A percentile compares a stretch with the other conserved stretches of the same genome.
phyloP scores from a whole-genome alignment of 1,140 invertebrate genomes.

The Drosophila pachea region DNA sequence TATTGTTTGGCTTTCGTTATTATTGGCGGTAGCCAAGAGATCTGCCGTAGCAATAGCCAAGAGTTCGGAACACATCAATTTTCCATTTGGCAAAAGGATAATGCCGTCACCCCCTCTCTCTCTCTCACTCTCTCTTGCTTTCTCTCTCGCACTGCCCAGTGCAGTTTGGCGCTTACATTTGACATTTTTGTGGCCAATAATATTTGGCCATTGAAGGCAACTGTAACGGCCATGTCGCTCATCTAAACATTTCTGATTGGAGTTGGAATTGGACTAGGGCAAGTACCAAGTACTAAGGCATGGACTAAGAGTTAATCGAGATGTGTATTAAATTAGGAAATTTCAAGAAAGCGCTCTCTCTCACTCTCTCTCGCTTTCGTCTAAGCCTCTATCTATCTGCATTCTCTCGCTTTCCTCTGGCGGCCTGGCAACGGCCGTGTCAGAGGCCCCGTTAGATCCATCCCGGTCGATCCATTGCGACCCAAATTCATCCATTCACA shows the following conservation, averaged over 20 bases:
- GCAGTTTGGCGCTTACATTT: background rate
- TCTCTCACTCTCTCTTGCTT: background rate
- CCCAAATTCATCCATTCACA: constrained; percentile 68
- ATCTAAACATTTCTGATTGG: too few relatives aligned
- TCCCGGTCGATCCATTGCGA: background rate
- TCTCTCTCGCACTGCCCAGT: background rate
- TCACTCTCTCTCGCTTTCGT: too few relatives aligned
- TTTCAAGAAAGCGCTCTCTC: too few relatives aligned
- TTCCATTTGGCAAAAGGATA: constrained; percentile 43
- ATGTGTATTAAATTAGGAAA: too few relatives aligned
- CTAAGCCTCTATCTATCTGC: too few relatives aligned
- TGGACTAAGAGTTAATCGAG: too few relatives aligned
- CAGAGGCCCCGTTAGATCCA: too few relatives aligned
- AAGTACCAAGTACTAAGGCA: too few relatives aligned
- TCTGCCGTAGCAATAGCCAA: constrained; percentile 51
- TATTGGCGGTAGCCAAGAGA: constrained; percentile 1
- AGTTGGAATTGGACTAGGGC: too few relatives aligned
- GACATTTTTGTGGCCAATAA: constrained; percentile 27
- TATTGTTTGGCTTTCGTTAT: constrained; percentile 56
- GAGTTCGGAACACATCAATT: constrained; percentile 65
- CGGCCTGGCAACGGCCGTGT: too few relatives aligned
- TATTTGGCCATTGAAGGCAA: constrained; percentile 63
- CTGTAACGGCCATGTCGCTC: constrained; percentile 47
- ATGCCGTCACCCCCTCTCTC: background rate
- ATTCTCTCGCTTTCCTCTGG: too few relatives aligned